Evolutionary conservation across 2,113 vertebrate genomes (phyloP).

Genomic region (Calidris pygmaea): DNA sequence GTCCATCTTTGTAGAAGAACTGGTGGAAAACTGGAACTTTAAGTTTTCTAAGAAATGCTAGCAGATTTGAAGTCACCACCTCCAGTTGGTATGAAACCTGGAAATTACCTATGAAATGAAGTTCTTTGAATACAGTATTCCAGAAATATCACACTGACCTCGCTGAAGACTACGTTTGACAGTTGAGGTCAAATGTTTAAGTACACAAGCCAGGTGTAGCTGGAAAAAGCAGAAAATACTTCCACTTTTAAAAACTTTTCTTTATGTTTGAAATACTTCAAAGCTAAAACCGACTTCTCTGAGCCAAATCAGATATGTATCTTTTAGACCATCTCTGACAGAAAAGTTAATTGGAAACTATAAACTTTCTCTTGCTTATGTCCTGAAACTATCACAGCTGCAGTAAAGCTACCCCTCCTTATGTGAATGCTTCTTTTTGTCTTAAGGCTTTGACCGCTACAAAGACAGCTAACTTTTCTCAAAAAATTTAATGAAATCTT

Average conservation of each 20-base stretch:
- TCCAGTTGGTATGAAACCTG: neutral
- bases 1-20: neutral
- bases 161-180: neutral
- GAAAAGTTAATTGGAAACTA: conserved; percentile 7
- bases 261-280: conserved; percentile 22
- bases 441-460: neutral
- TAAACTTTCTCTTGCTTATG: neutral
- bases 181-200: neutral
- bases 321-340: neutral
- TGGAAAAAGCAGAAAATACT: neutral
- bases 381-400: neutral
- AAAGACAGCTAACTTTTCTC: neutral
- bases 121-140: neutral
- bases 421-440: neutral
- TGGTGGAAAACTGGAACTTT: neutral
- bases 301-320: conserved; percentile 2
- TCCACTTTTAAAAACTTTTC: neutral
- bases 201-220: neutral
- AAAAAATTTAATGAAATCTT: neutral
- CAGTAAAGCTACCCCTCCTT: neutral
- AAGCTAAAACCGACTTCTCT: neutral
- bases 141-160: neutral
- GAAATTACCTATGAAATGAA: neutral
- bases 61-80: neutral
- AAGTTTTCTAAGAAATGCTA: neutral